These are phyloP conservation scores for Seladonia tumulorum DNA, from an alignment of 2,888 invertebrate genomes.

Conservation along the genomic window DNA sequence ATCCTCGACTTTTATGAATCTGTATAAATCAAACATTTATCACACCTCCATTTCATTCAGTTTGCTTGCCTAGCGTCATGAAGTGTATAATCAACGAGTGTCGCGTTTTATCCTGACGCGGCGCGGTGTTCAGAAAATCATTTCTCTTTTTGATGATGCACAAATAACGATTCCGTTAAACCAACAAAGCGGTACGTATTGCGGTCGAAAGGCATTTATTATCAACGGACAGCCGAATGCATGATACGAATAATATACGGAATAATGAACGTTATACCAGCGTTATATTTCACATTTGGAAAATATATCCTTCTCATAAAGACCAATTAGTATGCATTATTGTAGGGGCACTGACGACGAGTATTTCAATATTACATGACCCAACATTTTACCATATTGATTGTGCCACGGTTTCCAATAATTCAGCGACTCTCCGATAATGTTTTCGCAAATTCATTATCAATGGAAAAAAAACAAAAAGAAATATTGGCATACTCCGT, in stretches of 20 bases:
- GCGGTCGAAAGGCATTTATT: background rate
- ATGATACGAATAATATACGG: background rate
- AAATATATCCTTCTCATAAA: background rate
- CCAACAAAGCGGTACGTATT: background rate
- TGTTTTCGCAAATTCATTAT: background rate
- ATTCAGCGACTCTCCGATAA: background rate
- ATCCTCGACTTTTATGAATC: background rate
- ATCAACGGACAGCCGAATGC: background rate
- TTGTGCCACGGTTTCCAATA: background rate
- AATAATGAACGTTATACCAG: background rate
- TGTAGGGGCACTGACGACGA: background rate
- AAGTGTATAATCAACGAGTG: background rate
- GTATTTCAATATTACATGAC: background rate
- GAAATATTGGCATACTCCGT: background rate
- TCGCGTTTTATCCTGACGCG: background rate
- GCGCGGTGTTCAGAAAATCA: background rate
- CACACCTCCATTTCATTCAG: background rate
- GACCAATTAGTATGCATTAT: conserved; percentile 2
- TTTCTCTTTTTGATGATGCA: background rate
- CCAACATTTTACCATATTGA: background rate
- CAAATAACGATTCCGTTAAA: conserved; percentile 11
- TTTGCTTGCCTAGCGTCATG: background rate
- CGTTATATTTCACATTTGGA: background rate
- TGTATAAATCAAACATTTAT: background rate
- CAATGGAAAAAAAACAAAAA: background rate